These are phyloP conservation scores for Chrysomallon squamiferum DNA, from an alignment of 1,140 invertebrate species.

Conservation along the genomic window DNA sequence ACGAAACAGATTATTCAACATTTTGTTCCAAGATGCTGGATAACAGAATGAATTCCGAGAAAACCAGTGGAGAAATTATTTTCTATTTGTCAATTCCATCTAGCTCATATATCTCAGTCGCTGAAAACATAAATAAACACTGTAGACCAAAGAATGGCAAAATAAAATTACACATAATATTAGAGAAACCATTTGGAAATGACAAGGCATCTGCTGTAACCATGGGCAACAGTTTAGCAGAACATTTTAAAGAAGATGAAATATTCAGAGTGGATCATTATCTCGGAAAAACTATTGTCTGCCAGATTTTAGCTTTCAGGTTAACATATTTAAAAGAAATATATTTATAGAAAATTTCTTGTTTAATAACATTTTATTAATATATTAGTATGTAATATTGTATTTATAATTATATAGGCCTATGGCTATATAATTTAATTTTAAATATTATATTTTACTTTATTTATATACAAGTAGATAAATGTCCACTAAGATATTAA, in stretches of 20 bases:
- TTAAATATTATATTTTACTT: too few relatives aligned
- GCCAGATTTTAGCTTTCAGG: slow-evolving; percentile 59
- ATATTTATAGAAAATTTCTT: too few relatives aligned
- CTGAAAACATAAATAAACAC: slow-evolving; percentile 39
- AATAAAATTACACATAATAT: slow-evolving; percentile 39
- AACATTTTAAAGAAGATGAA: slow-evolving; percentile 51
- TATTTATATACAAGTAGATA: too few relatives aligned
- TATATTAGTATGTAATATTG: too few relatives aligned
- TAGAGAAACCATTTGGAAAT: slow-evolving; percentile 62
- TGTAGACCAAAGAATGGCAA: slow-evolving; percentile 31
- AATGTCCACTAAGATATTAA: too few relatives aligned
- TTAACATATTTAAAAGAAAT: too few relatives aligned
- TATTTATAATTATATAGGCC: too few relatives aligned
- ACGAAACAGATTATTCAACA: slow-evolving; percentile 20
- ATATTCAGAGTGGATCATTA: slow-evolving; percentile 63
- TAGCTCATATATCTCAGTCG: slow-evolving; percentile 40
- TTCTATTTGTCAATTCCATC: slow-evolving; percentile 59
- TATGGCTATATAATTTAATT: too few relatives aligned
- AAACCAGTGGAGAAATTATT: slow-evolving; percentile 24
- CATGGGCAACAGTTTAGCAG: slow-evolving; percentile 37
- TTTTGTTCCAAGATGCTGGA: slow-evolving; percentile 9
- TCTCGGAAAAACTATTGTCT: slow-evolving; percentile 57
- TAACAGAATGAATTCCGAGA: neutral
- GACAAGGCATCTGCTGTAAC: slow-evolving; percentile 39
- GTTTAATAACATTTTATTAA: too few relatives aligned